These are phyloP conservation scores for Poeciliopsis retropinna DNA, from an alignment of 2,113 vertebrate species.

Conservation along the genomic window DNA sequence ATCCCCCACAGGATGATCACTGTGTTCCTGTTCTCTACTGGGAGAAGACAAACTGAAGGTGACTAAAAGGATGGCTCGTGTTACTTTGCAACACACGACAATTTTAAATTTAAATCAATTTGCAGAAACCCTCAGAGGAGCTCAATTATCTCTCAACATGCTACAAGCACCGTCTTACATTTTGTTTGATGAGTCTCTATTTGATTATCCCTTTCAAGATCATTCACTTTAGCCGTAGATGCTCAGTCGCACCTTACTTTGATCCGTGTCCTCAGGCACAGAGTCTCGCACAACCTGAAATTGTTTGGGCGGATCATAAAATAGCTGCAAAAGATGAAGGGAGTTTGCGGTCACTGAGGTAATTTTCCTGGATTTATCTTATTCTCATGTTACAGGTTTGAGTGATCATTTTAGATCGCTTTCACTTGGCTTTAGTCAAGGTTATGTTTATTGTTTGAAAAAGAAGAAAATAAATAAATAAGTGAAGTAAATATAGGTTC, in stretches of 20 bases:
- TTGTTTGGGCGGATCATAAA: slow-evolving; percentile 47
- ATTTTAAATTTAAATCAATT: slow-evolving; percentile 39
- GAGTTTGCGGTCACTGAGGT: slow-evolving; percentile 28
- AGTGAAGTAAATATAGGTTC: not conserved
- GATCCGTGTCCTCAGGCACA: slow-evolving; percentile 68
- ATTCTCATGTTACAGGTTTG: slow-evolving; percentile 44
- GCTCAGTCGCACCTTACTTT: slow-evolving; percentile 72
- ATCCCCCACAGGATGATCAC: not conserved
- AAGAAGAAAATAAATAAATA: not conserved
- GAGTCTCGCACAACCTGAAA: slow-evolving; percentile 33
- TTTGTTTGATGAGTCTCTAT: slow-evolving; percentile 42
- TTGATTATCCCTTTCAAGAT: slow-evolving; percentile 57
- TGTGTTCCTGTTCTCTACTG: not conserved
- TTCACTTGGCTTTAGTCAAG: slow-evolving; percentile 5
- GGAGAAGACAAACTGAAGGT: not conserved
- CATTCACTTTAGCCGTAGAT: slow-evolving; percentile 72
- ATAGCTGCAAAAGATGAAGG: slow-evolving; percentile 66
- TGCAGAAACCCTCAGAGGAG: slow-evolving; percentile 17
- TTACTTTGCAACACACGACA: slow-evolving; percentile 11
- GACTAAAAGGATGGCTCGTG: not conserved
- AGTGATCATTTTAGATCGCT: slow-evolving; percentile 39
- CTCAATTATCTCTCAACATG: slow-evolving; percentile 43
- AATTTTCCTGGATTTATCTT: slow-evolving; percentile 27
- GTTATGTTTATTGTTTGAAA: slow-evolving; percentile 18
- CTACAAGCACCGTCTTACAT: slow-evolving; percentile 26